A percentile compares a stretch with the other conserved stretches of the same genome.
Conservation (phyloP, 92 coral and sea anemone species). For the Palythoa heliodiscus region DNA sequence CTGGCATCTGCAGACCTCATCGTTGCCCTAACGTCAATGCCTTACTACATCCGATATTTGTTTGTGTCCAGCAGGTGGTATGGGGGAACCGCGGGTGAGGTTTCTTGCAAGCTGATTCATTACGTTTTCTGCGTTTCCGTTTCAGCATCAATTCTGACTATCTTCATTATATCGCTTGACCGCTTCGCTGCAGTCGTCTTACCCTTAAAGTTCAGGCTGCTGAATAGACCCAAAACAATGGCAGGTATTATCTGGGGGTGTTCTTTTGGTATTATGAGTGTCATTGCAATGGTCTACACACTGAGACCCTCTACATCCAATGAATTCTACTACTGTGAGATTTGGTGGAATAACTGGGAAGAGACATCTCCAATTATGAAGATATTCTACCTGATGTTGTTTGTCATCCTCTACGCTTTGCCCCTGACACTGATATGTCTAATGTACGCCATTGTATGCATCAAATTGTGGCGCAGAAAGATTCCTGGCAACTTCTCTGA, state of each 20-base stretch:
- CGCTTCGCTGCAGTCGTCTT: conserved; percentile 54
- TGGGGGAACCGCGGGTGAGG: too few species aligned
- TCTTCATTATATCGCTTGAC: too few species aligned
- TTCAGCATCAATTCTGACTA: too few species aligned
- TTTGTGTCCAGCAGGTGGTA: too few species aligned
- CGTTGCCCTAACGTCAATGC: too few species aligned
- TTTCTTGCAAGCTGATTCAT: conserved; percentile 19
- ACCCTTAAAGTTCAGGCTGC: conserved; percentile 44
- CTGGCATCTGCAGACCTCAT: too few species aligned
- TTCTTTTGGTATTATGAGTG: conserved; percentile 46
- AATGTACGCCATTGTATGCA: too few species aligned
- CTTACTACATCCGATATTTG: too few species aligned
- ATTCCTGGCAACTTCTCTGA: conserved; percentile 59
- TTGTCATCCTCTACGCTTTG: conserved; percentile 32
- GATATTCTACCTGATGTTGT: conserved; percentile 35
- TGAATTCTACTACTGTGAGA: too few species aligned
- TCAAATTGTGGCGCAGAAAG: too few species aligned
- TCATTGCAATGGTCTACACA: neutral
- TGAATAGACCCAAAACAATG: conserved; percentile 47
- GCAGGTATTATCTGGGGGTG: conserved; percentile 44
- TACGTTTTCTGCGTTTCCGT: conserved; percentile 51
- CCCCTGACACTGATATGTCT: too few species aligned
- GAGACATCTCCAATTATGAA: conserved; percentile 4
- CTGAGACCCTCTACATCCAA: conserved; percentile 14
- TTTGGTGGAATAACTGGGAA: too few species aligned